These are phyloP conservation scores for Leucophenga maculata DNA, from an alignment of 2,888 invertebrate species.

Conservation along the genomic window DNA sequence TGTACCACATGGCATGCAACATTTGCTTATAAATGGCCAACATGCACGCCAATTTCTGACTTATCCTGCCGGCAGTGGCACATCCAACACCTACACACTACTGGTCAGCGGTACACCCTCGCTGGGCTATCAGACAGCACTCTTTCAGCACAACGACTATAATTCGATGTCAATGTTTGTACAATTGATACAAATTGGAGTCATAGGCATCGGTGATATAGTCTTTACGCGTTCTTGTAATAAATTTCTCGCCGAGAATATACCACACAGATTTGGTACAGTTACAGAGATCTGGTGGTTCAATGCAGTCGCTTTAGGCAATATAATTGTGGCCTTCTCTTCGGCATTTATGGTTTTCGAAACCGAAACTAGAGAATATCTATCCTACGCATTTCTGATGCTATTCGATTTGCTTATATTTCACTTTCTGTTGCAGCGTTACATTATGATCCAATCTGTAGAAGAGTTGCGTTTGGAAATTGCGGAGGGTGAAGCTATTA, in stretches of 20 bases:
- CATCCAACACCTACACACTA: not conserved
- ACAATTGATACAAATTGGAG: not conserved
- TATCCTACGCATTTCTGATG: not conserved
- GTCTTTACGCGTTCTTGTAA: not conserved
- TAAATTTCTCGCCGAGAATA: not conserved
- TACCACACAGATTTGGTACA: not conserved
- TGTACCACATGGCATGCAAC: not conserved
- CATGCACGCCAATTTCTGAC: not conserved
- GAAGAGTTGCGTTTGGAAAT: not conserved
- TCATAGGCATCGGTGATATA: not conserved
- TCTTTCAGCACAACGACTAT: not conserved
- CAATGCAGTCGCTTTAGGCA: not conserved
- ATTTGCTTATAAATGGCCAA: not conserved
- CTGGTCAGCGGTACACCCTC: not conserved
- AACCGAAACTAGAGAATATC: not conserved
- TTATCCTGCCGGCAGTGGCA: not conserved
- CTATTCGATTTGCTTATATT: not conserved
- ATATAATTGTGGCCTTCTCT: not conserved
- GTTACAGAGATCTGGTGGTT: not conserved
- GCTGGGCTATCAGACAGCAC: not conserved
- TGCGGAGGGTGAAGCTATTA: no score
- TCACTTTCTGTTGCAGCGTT: not conserved
- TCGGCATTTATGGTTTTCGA: not conserved
- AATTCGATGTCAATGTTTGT: not conserved
- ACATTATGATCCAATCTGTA: not conserved